Evolutionary conservation across 2,888 invertebrate species (phyloP).

Genomic region (Hoplodrina ambigua): DNA sequence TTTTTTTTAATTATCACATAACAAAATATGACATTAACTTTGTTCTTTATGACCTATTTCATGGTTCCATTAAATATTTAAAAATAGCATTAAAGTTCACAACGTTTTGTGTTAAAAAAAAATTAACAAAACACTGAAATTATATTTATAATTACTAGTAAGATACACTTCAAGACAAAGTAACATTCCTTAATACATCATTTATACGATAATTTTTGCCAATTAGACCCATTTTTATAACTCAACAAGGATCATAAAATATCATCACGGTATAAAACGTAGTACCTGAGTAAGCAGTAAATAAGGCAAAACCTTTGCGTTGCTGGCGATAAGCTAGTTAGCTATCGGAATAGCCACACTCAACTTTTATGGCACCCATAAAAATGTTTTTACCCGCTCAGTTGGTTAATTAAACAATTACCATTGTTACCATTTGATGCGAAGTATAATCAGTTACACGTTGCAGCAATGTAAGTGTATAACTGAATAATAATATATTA

Average conservation of each 20-base stretch:
- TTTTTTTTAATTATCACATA: too few relatives aligned
- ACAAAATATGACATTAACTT: too few relatives aligned
- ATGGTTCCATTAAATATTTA: background rate
- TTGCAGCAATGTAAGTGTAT: slow-evolving; percentile 33
- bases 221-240: slow-evolving; percentile 59
- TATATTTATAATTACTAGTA: background rate
- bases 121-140: background rate
- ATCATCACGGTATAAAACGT: slow-evolving; percentile 65
- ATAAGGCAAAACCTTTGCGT: slow-evolving; percentile 56
- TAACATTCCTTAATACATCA: slow-evolving; percentile 31
- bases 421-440: slow-evolving; percentile 56
- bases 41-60: background rate
- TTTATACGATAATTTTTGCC: slow-evolving; percentile 54
- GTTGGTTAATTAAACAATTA: slow-evolving; percentile 68
- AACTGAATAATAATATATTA: slow-evolving; percentile 24
- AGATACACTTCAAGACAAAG: slow-evolving; percentile 8
- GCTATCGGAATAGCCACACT: slow-evolving; percentile 54
- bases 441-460: slow-evolving; percentile 52
- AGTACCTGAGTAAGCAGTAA: slow-evolving; percentile 63
- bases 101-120: slow-evolving; percentile 8
- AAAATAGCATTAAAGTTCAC: background rate
- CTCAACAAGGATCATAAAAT: slow-evolving; percentile 58
- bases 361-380: slow-evolving; percentile 61
- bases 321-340: slow-evolving; percentile 59
- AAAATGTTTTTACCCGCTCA: slow-evolving; percentile 61